Conservation (phyloP, 2,113 vertebrate genomes). For the Puma concolor region DNA sequence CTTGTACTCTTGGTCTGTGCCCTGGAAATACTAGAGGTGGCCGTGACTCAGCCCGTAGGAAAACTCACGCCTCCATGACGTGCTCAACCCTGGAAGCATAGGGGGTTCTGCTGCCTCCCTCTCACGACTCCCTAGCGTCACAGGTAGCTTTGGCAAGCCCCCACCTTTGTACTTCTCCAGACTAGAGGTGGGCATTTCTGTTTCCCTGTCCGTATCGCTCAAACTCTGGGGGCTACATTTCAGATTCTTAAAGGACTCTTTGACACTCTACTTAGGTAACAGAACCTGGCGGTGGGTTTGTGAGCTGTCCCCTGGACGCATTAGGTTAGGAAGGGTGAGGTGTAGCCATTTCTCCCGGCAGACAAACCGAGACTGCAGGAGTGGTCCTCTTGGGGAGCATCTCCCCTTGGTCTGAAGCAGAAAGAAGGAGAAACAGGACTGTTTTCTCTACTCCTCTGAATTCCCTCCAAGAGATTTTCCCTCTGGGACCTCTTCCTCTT, state of each 20-base stretch:
- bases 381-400: background rate
- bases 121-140: background rate
- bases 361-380: background rate
- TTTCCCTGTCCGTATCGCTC: background rate
- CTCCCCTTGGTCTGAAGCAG: background rate
- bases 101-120: too few species aligned
- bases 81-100: background rate
- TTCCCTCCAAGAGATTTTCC: background rate
- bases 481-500: background rate
- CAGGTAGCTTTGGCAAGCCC: background rate
- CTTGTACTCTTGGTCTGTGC: background rate
- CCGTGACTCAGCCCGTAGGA: background rate
- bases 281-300: background rate
- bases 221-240: background rate
- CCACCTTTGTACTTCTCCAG: background rate
- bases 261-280: background rate
- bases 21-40: background rate
- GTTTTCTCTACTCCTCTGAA: background rate
- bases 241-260: background rate
- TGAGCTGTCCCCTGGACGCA: background rate
- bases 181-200: background rate
- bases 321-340: background rate
- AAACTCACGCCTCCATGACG: background rate
- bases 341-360: background rate
- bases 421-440: background rate